These are phyloP conservation scores for Drosophila infuscata DNA, from an alignment of 2,888 invertebrate genomes.

Conservation along the genomic window DNA sequence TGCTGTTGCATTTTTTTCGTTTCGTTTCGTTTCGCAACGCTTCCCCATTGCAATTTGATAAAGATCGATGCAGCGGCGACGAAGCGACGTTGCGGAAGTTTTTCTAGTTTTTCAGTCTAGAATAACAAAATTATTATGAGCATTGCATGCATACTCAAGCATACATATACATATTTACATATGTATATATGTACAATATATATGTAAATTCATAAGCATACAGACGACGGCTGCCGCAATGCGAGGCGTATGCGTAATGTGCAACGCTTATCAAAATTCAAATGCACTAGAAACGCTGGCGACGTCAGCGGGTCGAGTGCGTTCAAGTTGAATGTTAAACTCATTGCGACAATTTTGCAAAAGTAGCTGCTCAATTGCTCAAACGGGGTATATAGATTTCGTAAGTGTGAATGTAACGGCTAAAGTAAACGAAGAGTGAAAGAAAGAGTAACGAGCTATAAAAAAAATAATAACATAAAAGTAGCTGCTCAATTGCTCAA, in stretches of 20 bases:
- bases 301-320: conserved; percentile 66
- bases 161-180: conserved; percentile 4
- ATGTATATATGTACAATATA: background rate
- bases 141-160: conserved; percentile 51
- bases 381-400: conserved; percentile 13
- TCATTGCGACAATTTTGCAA: conserved; percentile 40
- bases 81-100: conserved; percentile 60
- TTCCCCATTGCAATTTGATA: conserved; percentile 78
- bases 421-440: background rate
- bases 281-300: conserved; percentile 45
- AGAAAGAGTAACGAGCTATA: background rate
- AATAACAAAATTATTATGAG: conserved; percentile 68
- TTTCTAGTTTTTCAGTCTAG: conserved; percentile 42
- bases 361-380: background rate
- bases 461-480: background rate
- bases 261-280: conserved; percentile 70
- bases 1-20: conserved; percentile 12
- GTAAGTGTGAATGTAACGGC: background rate
- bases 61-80: conserved; percentile 68
- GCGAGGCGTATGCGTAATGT: conserved; percentile 74
- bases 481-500: background rate
- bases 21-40: conserved; percentile 57
- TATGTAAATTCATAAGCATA: background rate
- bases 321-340: conserved; percentile 82
- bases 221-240: conserved; percentile 8